phyloP scores from a whole-genome alignment of 2,888 invertebrate species.

The Pseudolycoriella hygida region DNA sequence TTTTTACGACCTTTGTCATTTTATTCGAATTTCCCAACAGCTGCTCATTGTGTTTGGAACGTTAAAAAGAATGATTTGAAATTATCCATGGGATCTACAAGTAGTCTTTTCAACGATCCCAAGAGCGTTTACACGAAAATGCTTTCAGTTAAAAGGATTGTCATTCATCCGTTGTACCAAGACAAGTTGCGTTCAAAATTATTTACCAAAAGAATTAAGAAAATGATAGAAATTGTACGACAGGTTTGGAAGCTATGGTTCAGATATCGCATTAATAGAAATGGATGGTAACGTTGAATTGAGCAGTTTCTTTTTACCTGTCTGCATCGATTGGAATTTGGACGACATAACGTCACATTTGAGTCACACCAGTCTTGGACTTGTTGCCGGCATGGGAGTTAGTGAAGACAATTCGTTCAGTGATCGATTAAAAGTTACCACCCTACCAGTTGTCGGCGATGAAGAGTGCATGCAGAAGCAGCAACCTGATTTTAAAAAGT shows the following conservation, averaged over 20 bases:
- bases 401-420: conserved; percentile 37
- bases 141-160: conserved; percentile 17
- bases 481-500: conserved; percentile 31
- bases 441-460: conserved; percentile 34
- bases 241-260: conserved; percentile 27
- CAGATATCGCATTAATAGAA: conserved; percentile 30
- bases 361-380: conserved; percentile 17
- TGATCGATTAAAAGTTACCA: conserved; percentile 30
- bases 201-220: too few species aligned
- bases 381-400: conserved; percentile 37
- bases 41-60: conserved; percentile 21
- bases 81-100: conserved; percentile 19
- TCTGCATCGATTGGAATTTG: conserved; percentile 27
- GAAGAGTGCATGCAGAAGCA: conserved; percentile 32
- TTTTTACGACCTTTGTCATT: too few species aligned
- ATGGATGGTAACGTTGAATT: conserved; percentile 22
- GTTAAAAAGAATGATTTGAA: conserved; percentile 17
- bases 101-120: conserved; percentile 8
- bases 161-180: conserved; percentile 25
- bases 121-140: conserved; percentile 18
- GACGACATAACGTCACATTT: conserved; percentile 16
- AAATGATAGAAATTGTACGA: too few species aligned
- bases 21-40: neutral
- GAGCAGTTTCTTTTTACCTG: conserved; percentile 23
- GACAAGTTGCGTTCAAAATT: conserved; percentile 16